Evolutionary conservation across 2,797 vertebrate species (phyloP).

Genomic region (Siniperca undulata): DNA sequence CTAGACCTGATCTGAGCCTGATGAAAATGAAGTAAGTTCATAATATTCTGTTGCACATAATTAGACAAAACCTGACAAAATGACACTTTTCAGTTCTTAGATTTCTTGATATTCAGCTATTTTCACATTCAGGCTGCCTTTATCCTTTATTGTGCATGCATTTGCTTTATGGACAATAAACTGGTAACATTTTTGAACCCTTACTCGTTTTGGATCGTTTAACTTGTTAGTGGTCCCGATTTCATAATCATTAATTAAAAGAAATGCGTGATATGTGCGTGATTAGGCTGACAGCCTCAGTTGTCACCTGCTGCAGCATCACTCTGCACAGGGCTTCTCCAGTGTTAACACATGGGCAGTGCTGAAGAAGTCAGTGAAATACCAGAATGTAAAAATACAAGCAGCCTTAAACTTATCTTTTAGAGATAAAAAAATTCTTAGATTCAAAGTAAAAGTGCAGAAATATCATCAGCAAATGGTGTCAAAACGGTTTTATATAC

Average conservation of each 20-base stretch:
- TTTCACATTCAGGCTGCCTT: background rate
- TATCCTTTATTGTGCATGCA: too few species aligned
- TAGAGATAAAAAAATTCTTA: too few species aligned
- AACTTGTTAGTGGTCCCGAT: background rate
- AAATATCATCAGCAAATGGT: too few species aligned
- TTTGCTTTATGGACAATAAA: too few species aligned
- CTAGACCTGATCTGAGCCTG: background rate
- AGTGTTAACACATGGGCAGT: background rate
- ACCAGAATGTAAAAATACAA: background rate
- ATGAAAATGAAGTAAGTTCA: conserved; percentile 68
- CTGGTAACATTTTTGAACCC: too few species aligned
- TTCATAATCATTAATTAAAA: background rate
- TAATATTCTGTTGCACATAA: too few species aligned
- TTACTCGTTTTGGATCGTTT: background rate
- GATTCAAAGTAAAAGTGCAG: background rate
- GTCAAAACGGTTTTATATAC: too few species aligned
- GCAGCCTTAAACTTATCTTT: too few species aligned
- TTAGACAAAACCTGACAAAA: background rate
- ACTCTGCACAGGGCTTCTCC: background rate
- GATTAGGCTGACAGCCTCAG: background rate
- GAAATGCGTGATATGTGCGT: background rate
- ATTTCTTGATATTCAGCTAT: background rate
- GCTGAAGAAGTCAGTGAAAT: background rate
- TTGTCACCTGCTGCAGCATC: conserved; percentile 30
- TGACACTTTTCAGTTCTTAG: background rate